These are phyloP conservation scores for Sciurus carolinensis DNA, from an alignment of 2,797 vertebrate species.

Conservation along the genomic window DNA sequence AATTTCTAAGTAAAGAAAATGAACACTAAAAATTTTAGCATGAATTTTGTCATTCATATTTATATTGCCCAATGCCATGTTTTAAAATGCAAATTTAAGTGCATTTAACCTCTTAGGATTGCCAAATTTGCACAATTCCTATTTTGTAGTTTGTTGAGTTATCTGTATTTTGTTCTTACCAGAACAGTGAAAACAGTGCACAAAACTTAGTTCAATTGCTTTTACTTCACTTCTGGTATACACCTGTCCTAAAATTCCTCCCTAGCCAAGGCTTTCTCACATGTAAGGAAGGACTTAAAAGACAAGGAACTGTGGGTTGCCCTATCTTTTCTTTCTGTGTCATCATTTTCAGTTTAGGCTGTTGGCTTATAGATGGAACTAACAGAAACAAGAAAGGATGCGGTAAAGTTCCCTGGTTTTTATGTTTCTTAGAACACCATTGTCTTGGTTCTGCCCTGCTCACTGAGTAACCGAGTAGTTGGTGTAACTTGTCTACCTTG, in stretches of 20 bases:
- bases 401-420: background rate
- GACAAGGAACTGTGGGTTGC: background rate
- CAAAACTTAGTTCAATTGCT: background rate
- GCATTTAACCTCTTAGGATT: slow-evolving; percentile 25
- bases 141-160: background rate
- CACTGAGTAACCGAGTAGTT: background rate
- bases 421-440: background rate
- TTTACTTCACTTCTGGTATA: background rate
- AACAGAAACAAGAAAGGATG: background rate
- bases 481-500: background rate
- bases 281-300: background rate
- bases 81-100: slow-evolving; percentile 11
- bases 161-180: background rate
- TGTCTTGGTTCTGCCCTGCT: background rate
- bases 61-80: background rate
- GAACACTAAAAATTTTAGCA: background rate
- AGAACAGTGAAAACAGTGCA: background rate
- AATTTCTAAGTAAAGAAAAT: slow-evolving; percentile 47
- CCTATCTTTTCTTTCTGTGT: background rate
- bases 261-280: background rate
- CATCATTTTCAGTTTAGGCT: background rate
- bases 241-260: background rate
- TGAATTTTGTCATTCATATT: slow-evolving; percentile 9
- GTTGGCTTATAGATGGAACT: background rate
- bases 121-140: background rate